Evolutionary conservation across 2,113 vertebrate species (phyloP).

Genomic region (Reinhardtius hippoglossoides): DNA sequence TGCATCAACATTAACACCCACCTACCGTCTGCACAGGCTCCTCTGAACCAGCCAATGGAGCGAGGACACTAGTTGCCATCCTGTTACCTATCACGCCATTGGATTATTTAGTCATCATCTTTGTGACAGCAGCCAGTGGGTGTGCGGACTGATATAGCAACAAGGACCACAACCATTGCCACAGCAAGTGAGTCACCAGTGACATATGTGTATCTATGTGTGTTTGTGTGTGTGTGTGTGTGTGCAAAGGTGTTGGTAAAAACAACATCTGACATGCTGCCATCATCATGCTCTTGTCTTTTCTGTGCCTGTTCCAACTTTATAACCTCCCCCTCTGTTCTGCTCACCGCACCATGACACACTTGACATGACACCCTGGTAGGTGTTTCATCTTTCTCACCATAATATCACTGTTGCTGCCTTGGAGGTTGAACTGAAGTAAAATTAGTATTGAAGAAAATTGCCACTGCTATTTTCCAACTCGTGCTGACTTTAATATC

Average conservation of each 20-base stretch:
- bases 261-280: slow-evolving; percentile 36
- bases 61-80: slow-evolving; percentile 17
- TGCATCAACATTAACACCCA: slow-evolving; percentile 56
- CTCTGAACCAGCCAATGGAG: slow-evolving; percentile 36
- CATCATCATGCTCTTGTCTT: not conserved
- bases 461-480: no score
- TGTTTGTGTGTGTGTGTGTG: slow-evolving; percentile 24
- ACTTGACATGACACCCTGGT: not conserved
- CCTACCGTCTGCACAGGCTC: slow-evolving; percentile 23
- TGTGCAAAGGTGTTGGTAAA: slow-evolving; percentile 23
- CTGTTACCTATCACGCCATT: slow-evolving; percentile 37
- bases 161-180: slow-evolving; percentile 34
- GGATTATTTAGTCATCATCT: slow-evolving; percentile 58
- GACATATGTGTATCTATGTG: slow-evolving; percentile 26
- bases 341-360: not conserved
- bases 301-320: slow-evolving; percentile 1
- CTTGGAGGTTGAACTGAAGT: not conserved
- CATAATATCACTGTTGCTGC: not conserved
- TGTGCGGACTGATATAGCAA: slow-evolving; percentile 56
- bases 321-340: not conserved
- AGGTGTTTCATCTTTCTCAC: not conserved
- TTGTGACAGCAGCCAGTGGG: slow-evolving; percentile 65
- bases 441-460: not conserved
- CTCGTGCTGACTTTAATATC: no score
- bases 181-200: slow-evolving; percentile 57